Evolutionary conservation across 2,888 invertebrate species (phyloP).

Genomic region (Drosophila lutescens): DNA sequence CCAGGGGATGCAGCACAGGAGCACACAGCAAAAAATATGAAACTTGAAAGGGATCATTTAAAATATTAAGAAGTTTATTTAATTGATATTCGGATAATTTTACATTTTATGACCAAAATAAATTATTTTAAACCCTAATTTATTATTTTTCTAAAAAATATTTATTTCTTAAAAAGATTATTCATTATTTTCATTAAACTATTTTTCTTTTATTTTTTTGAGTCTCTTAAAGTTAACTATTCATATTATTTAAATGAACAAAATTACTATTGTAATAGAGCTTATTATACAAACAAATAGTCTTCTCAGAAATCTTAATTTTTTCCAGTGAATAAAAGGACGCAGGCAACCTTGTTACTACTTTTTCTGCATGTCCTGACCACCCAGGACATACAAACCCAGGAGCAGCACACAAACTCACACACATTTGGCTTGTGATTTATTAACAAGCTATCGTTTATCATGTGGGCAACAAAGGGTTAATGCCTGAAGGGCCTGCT

Average conservation of each 20-base stretch:
- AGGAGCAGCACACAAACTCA: conserved; percentile 32
- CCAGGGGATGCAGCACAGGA: conserved; percentile 19
- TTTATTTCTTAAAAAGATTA: too few species aligned
- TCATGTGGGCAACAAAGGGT: conserved; percentile 74
- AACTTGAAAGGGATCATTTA: not conserved
- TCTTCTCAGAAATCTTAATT: too few species aligned
- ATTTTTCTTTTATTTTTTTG: not conserved
- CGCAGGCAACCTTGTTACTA: conserved; percentile 22
- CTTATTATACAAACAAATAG: too few species aligned
- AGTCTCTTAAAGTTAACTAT: too few species aligned
- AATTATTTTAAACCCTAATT: too few species aligned
- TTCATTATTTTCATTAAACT: too few species aligned
- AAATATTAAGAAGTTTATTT: too few species aligned
- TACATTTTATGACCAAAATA: too few species aligned
- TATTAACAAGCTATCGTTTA: conserved; percentile 77
- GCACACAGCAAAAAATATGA: not conserved
- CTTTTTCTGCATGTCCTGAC: conserved; percentile 29
- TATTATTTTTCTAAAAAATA: too few species aligned
- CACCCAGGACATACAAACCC: conserved; percentile 21
- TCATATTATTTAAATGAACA: too few species aligned
- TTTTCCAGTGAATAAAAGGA: conserved; percentile 5
- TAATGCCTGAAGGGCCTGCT: conserved; percentile 47
- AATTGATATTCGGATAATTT: too few species aligned
- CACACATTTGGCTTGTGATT: conserved; percentile 66
- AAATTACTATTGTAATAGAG: too few species aligned